phyloP scores from a whole-genome alignment of 2,113 vertebrate genomes.

The Garra rufa region DNA sequence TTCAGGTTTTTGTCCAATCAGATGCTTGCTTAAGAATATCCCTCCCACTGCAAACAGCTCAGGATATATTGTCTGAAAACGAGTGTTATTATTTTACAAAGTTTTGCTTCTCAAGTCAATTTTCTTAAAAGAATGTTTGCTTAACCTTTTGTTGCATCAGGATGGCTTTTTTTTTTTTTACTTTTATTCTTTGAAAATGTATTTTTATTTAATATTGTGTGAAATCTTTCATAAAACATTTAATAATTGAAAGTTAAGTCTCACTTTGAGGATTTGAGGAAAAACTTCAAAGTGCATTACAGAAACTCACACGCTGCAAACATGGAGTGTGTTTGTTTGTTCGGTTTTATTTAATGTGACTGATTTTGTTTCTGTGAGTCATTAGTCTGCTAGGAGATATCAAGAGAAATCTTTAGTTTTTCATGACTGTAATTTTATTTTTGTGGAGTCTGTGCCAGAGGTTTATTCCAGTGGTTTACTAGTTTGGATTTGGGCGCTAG shows the following conservation, averaged over 20 bases:
- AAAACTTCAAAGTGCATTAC: background rate
- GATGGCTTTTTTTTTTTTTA: too few relatives aligned
- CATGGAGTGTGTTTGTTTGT: background rate
- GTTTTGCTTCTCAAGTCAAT: background rate
- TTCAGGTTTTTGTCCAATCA: background rate
- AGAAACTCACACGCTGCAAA: background rate
- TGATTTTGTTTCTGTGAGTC: constrained; percentile 1
- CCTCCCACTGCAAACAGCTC: background rate
- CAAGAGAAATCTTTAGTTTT: background rate
- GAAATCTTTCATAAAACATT: background rate
- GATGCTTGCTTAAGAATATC: background rate
- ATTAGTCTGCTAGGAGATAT: background rate
- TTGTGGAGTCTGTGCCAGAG: background rate
- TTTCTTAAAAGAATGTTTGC: too few relatives aligned
- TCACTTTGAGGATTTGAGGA: background rate
- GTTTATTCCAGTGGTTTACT: background rate
- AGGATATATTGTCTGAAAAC: background rate
- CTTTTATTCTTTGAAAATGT: too few relatives aligned
- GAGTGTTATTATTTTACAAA: background rate
- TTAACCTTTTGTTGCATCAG: too few relatives aligned
- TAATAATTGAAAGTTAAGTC: background rate
- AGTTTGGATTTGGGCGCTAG: background rate
- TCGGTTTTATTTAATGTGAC: background rate
- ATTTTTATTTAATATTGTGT: background rate
- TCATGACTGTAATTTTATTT: background rate